These are phyloP conservation scores for Parambassis ranga DNA, from an alignment of 2,797 vertebrate species.

Conservation along the genomic window DNA sequence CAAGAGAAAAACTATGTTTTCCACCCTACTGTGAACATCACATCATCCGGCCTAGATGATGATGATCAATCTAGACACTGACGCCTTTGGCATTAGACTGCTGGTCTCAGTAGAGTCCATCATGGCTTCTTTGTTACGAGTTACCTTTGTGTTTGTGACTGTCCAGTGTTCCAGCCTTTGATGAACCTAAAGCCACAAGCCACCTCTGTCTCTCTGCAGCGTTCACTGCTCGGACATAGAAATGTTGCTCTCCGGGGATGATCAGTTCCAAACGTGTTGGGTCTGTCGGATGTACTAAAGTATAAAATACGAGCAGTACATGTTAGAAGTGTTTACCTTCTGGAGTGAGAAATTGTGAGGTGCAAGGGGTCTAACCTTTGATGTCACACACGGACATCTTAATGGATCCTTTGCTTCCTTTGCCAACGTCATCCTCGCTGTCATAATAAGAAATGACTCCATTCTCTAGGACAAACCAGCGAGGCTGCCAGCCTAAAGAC, in stretches of 20 bases:
- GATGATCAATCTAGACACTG: too few species aligned
- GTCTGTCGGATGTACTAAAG: constrained; percentile 90
- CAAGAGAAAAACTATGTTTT: fast-evolving
- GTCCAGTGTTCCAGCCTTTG: constrained; percentile 93
- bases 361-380: constrained; percentile 81
- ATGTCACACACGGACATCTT: constrained; percentile 99
- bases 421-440: constrained; percentile 95
- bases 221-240: constrained; percentile 95
- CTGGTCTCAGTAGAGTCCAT: too few species aligned
- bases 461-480: constrained; percentile 94
- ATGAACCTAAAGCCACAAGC: constrained; percentile 94
- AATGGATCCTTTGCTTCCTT: constrained; percentile 98
- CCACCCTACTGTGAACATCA: too few species aligned
- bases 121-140: too few species aligned
- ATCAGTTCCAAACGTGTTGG: constrained; percentile 92
- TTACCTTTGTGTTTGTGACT: constrained; percentile 92
- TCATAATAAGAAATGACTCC: constrained; percentile 97
- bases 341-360: fast-evolving
- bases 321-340: not conserved
- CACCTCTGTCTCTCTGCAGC: constrained; percentile 95
- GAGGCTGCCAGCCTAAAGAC: constrained; percentile 92
- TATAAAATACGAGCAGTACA: not conserved
- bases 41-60: too few species aligned
- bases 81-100: too few species aligned
- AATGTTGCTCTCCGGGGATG: constrained; percentile 97